phyloP scores from a whole-genome alignment of 1,140 invertebrate species.

The Augochlora pura region DNA sequence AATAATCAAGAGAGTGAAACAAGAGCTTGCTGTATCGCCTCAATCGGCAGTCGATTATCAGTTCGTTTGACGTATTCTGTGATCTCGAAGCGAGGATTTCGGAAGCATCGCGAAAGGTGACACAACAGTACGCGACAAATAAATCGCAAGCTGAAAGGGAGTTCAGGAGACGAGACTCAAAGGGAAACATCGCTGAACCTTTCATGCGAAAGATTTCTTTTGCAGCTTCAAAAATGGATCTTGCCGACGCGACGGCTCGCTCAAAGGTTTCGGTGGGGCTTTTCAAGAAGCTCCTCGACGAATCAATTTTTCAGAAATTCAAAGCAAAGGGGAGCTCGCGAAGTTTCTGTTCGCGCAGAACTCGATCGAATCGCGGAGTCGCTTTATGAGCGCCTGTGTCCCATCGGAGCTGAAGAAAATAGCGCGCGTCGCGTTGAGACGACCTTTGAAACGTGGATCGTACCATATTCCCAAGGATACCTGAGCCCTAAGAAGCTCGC shows the following conservation, averaged over 20 bases:
- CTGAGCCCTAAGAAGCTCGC: no score
- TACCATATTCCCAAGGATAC: no score
- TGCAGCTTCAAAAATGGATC: not conserved
- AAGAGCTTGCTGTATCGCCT: no score
- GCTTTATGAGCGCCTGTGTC: not conserved
- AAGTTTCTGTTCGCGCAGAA: not conserved
- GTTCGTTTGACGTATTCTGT: no score
- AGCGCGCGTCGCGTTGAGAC: not conserved
- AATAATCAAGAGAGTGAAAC: no score
- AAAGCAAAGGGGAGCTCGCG: not conserved
- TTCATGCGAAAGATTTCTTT: not conserved
- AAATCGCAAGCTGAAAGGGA: no score
- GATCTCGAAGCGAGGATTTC: no score
- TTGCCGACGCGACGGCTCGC: not conserved
- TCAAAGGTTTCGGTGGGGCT: not conserved
- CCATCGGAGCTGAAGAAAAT: not conserved
- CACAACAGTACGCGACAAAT: no score
- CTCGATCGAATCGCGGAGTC: not conserved
- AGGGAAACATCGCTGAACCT: not conserved
- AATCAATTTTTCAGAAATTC: slow-evolving; percentile 4
- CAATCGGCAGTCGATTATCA: no score
- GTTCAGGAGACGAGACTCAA: no score
- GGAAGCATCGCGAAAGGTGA: no score
- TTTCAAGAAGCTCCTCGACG: not conserved
- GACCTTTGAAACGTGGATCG: not conserved